Base-by-base conservation (phyloP, 2,113 vertebrate genomes). In the Heterochromis multidens region DNA sequence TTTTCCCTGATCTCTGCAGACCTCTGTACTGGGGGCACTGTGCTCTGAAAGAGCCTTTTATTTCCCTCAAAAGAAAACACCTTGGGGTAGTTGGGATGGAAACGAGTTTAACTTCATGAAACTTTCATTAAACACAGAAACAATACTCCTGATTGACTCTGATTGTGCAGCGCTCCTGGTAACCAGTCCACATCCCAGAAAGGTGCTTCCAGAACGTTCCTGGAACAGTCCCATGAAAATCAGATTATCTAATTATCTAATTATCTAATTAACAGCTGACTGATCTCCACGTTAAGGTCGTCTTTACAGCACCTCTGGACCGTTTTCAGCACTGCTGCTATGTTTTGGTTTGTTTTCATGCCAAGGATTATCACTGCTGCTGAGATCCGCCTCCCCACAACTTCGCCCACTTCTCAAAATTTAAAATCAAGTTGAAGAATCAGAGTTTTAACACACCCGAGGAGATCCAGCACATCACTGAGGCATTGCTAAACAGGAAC, bases 211-310 rank as follows among this genome's bases (percentile, higher is more conserved):
- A 70, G 14, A 46, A 63, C 5, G 10, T 37, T 63, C 33, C 31
- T 1, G 2, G 33, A 63, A 19, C 9, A 17, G 3, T 49, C 25
- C 25, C 46, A 0, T 21, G 67, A 49, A 12, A 49, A 4, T 16
- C 8, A 72, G 29, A 4, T n/a, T n/a, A n/a, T n/a, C n/a, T n/a
- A n/a, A n/a, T n/a, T n/a, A n/a, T n/a, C n/a, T n/a, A 11, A 40
- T 40, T 40, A 9, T 40, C 37, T 40, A 6, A 14, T 19, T 6
- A 49, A 49, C 46, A 49, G 5, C 2, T 0, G 0, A 46, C 67
- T 19, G 40, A 43, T 43, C 9, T 72, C 67, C 25, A 49, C 67
- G 0, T 35, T 3, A 12, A 49, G 25, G 40, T 72, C 40, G 4
- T 4, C 25, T 72, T 49, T 25, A 29, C 14, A 6, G 65, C 40